Conservation (phyloP, 2,113 vertebrate species). For the Heloderma charlesbogerti region DNA sequence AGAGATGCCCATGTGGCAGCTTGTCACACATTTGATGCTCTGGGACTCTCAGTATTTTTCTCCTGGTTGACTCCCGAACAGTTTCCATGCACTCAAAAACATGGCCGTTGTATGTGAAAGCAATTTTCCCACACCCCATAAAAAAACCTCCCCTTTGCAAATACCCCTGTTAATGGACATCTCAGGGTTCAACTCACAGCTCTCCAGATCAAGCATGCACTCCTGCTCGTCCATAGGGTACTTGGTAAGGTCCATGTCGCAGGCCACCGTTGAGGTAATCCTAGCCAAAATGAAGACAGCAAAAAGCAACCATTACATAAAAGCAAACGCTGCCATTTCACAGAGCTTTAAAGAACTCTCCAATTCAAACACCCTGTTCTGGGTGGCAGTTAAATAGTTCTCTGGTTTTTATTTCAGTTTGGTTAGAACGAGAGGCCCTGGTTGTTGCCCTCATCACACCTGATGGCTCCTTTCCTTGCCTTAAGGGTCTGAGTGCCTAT, state of each 20-base stretch:
- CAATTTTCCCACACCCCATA: neutral
- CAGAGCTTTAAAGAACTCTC: too few species aligned
- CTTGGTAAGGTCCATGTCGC: slow-evolving; percentile 98
- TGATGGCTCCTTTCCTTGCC: too few species aligned
- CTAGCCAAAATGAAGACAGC: slow-evolving; percentile 63
- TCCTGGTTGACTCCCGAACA: too few species aligned
- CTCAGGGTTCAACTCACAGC: slow-evolving; percentile 86
- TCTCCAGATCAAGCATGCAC: slow-evolving; percentile 95
- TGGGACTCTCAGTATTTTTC: neutral
- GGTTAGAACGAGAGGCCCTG: too few species aligned
- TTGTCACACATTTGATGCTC: neutral
- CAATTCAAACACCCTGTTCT: too few species aligned
- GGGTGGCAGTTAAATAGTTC: too few species aligned
- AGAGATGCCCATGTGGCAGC: neutral
- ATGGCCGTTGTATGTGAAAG: neutral
- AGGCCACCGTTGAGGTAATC: slow-evolving; percentile 95
- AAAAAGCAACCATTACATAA: slow-evolving; percentile 7
- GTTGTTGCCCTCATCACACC: too few species aligned
- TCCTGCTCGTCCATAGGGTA: slow-evolving; percentile 99
- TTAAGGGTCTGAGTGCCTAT: too few species aligned
- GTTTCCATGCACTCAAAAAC: neutral
- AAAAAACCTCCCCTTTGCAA: neutral
- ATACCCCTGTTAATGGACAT: neutral
- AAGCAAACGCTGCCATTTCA: neutral
- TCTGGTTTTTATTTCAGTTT: too few species aligned